A percentile compares a stretch with the other conserved stretches of the same genome.
Evolutionary conservation across 2,113 vertebrate genomes (phyloP).

Genomic region (Bubo blakistoni): DNA sequence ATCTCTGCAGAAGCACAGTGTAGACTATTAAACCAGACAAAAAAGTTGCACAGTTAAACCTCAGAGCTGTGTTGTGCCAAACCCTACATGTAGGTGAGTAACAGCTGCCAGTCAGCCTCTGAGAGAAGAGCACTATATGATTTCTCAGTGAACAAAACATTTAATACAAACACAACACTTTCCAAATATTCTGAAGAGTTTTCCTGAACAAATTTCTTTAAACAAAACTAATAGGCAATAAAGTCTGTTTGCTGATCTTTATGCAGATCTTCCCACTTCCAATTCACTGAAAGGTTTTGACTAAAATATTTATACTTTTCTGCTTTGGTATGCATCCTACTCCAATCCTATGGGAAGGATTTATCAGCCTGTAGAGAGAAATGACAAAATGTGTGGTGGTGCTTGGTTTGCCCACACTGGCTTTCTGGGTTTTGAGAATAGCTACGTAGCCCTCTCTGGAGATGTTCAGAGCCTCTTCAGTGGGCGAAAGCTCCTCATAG

Average conservation of each 20-base stretch:
- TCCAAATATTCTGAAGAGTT: not conserved
- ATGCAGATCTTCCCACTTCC: constrained; percentile 34
- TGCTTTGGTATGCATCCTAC: constrained; percentile 41
- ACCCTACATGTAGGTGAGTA: not conserved
- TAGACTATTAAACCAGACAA: not conserved
- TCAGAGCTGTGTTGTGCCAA: not conserved
- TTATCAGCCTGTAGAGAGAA: not conserved
- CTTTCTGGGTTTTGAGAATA: not conserved
- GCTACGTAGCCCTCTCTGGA: not conserved
- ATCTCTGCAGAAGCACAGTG: not conserved
- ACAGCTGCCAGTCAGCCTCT: constrained; percentile 24
- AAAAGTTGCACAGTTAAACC: not conserved
- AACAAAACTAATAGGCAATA: constrained; percentile 15
- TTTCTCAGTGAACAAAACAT: constrained; percentile 31
- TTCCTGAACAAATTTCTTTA: constrained; percentile 13
- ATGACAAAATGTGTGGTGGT: not conserved
- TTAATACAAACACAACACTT: constrained; percentile 36
- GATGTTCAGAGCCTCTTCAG: not conserved
- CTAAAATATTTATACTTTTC: constrained; percentile 59
- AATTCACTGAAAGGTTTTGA: constrained; percentile 10
- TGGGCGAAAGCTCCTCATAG: not conserved
- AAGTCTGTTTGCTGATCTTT: constrained; percentile 32
- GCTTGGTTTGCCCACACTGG: not conserved
- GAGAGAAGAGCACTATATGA: not conserved
- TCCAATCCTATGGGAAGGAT: not conserved